phyloP scores from a whole-genome alignment of 2,113 vertebrate genomes.

The Hippocampus barbouri region DNA sequence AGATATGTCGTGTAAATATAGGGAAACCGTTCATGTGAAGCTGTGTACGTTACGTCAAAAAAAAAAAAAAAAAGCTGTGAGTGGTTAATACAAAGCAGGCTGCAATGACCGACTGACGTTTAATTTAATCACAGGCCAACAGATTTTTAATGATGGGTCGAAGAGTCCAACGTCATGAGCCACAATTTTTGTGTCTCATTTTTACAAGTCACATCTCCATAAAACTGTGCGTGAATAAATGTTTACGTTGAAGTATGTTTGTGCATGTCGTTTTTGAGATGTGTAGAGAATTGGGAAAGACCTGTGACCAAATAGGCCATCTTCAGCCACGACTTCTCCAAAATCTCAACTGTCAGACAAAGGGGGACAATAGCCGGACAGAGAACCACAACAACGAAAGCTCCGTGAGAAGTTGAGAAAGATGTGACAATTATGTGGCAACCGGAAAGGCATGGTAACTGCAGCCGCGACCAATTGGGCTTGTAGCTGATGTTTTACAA shows the following conservation, averaged over 20 bases:
- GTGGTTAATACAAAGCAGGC: not conserved
- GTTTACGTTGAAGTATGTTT: not conserved
- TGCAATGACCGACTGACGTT: conserved; percentile 11
- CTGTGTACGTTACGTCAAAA: conserved; percentile 19
- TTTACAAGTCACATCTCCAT: conserved; percentile 9
- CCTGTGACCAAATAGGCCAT: conserved; percentile 52
- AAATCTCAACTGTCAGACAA: conserved; percentile 59
- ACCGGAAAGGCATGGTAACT: conserved; percentile 47
- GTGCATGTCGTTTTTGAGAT: conserved; percentile 51
- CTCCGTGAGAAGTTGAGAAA: conserved; percentile 51
- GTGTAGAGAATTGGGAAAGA: conserved; percentile 52
- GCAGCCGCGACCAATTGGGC: conserved; percentile 10
- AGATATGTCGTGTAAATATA: not conserved
- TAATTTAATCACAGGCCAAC: conserved; percentile 49
- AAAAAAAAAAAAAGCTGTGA: not conserved
- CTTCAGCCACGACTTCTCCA: conserved; percentile 72
- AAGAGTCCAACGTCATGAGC: conserved; percentile 29
- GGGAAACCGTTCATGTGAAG: conserved; percentile 10
- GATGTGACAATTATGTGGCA: conserved; percentile 59
- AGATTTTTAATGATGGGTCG: conserved; percentile 30
- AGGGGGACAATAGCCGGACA: conserved; percentile 26
- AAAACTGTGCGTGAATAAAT: not conserved
- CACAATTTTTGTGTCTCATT: conserved; percentile 25
- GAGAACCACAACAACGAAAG: conserved; percentile 45
- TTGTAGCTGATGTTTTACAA: conserved; percentile 13